A percentile compares a stretch with the other conserved stretches of the same genome.
Evolutionary conservation across 2,113 vertebrate species (phyloP).

Genomic region (Grallaria varia): DNA sequence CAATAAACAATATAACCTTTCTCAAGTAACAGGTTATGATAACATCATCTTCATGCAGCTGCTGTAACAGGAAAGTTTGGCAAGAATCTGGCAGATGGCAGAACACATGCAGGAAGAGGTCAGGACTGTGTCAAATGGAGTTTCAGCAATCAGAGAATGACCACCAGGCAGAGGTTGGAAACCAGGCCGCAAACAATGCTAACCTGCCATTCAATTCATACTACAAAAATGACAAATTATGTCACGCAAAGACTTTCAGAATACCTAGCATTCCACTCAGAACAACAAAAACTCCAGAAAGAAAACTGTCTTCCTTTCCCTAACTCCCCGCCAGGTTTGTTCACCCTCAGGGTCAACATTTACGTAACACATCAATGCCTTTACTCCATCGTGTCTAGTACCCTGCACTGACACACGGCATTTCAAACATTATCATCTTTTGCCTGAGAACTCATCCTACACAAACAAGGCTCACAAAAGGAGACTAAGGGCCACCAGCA

Average conservation of each 20-base stretch:
- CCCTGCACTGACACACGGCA: neutral
- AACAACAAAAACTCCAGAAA: neutral
- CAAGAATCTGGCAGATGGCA: neutral
- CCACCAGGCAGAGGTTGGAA: neutral
- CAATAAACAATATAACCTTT: neutral
- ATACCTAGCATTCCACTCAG: neutral
- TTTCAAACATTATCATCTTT: neutral
- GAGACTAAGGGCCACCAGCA: neutral
- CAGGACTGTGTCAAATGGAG: neutral
- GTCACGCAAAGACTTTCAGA: neutral
- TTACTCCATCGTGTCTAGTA: neutral
- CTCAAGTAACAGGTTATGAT: neutral
- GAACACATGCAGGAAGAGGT: neutral
- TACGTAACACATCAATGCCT: neutral
- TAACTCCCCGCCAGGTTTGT: neutral
- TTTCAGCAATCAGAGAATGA: neutral
- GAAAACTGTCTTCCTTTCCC: neutral
- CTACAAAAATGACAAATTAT: neutral
- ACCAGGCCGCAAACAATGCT: neutral
- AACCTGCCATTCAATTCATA: neutral
- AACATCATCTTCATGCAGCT: neutral
- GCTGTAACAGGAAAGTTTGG: neutral
- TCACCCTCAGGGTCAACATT: neutral
- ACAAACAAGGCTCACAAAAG: neutral
- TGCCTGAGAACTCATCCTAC: neutral